Evolutionary conservation across 2,797 vertebrate species (phyloP).

Genomic region (Sparus aurata): DNA sequence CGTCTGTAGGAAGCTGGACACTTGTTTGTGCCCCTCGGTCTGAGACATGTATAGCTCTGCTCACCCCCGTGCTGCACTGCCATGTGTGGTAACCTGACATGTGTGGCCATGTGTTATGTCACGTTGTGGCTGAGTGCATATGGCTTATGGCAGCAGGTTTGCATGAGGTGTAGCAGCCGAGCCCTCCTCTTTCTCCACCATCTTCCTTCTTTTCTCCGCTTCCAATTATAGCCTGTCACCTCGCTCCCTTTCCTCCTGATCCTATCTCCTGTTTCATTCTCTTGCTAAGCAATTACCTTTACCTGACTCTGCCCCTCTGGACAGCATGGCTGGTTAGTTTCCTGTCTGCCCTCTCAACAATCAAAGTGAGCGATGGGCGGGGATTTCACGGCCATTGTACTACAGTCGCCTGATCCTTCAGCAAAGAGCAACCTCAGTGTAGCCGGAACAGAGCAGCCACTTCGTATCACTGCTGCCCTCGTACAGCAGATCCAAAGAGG

Average conservation of each 20-base stretch:
- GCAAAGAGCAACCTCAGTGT: slow-evolving; percentile 23
- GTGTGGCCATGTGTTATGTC: slow-evolving; percentile 59
- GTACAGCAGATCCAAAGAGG: slow-evolving; percentile 20
- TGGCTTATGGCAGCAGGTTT: slow-evolving; percentile 62
- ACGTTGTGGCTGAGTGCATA: slow-evolving; percentile 55
- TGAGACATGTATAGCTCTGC: slow-evolving; percentile 40
- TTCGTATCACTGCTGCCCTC: slow-evolving; percentile 14
- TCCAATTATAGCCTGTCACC: slow-evolving; percentile 74
- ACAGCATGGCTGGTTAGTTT: slow-evolving; percentile 61
- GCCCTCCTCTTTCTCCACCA: slow-evolving; percentile 23
- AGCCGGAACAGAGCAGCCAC: slow-evolving; percentile 16
- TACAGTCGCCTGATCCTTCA: slow-evolving; percentile 18
- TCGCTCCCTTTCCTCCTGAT: slow-evolving; percentile 55
- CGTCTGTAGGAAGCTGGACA: slow-evolving; percentile 12
- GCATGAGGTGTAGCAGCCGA: slow-evolving; percentile 39
- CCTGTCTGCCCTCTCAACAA: slow-evolving; percentile 47
- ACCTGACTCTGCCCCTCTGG: slow-evolving; percentile 60
- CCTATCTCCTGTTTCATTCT: slow-evolving; percentile 71
- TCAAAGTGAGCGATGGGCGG: slow-evolving; percentile 56
- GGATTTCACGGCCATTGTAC: slow-evolving; percentile 54
- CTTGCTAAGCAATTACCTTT: slow-evolving; percentile 72
- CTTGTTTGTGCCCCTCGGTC: slow-evolving; percentile 44
- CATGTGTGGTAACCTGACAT: slow-evolving; percentile 63
- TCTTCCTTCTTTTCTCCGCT: slow-evolving; percentile 53
- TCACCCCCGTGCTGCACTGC: slow-evolving; percentile 34